Base-by-base conservation (phyloP, 2,888 invertebrate species). In the Octonoba sinensis region DNA sequence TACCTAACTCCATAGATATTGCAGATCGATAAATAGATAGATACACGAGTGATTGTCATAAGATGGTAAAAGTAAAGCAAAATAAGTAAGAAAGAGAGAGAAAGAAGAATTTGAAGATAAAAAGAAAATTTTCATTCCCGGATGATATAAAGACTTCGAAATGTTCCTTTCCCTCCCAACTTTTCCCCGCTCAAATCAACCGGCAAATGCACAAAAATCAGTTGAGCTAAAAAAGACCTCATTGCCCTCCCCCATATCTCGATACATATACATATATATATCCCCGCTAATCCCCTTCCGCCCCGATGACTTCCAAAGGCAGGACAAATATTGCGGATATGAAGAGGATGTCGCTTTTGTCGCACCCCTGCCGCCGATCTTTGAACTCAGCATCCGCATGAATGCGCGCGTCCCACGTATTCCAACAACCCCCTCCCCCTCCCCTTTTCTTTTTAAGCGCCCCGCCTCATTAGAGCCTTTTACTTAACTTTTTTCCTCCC, bases 251-350 rank as follows among this genome's bases (percentile, higher is more conserved):
- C 18, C n/a, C 46, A 44, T 62, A 18, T 62, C 8, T 62, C 11
- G 11, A 36, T 57, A 57, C 22, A 57, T 57, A 57, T 57, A 18
- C 22, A 57, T 57, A 22, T 57, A 22, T 57, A 22, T 36, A 24
- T 15, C 46, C 18, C 69, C 51, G 62, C 64, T 81, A 81, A 81
- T 81, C 81, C 81, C 20, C 64, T 81, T 81, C 81, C 73, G 56
- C 60, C 16, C 70, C 69, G 62, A 73, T 74, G 74, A 54, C 13
- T 27, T 3, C 24, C 54, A 51, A 82, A 70, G 71, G 82, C 54
- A 75, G 60, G 64, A 70, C 82, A 82, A 82, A 82, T 82, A 82
- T 82, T 82, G 82, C 75, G 82, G 74, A 82, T 82, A 82, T 82
- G 82, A 82, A 65, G 82, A 82, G 82, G 82, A 73, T 74, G 81